phyloP scores from a whole-genome alignment of 2,888 invertebrate genomes.

The Timandra comae region DNA sequence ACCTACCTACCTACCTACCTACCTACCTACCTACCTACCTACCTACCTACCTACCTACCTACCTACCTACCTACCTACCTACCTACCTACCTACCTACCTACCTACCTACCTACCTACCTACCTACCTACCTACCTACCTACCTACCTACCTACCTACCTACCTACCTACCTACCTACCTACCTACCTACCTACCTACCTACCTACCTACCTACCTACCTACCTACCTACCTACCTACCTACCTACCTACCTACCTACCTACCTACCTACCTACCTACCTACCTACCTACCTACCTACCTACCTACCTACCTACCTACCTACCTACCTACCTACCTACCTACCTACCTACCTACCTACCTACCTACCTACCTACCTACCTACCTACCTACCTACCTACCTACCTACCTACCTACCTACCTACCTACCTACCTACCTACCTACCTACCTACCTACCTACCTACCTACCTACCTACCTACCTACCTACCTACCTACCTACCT shows the following conservation, averaged over 20 bases:
- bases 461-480: conserved; percentile 1
- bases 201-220: background rate
- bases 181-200: background rate
- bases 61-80: background rate
- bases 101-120: background rate
- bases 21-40: conserved; percentile 1
- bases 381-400: conserved; percentile 1
- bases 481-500: conserved; percentile 1
- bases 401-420: conserved; percentile 1
- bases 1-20: background rate
- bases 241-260: conserved; percentile 1
- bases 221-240: conserved; percentile 1
- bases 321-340: conserved; percentile 1
- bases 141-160: background rate
- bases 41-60: conserved; percentile 1
- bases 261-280: conserved; percentile 1
- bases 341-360: conserved; percentile 1
- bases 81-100: background rate
- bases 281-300: conserved; percentile 1
- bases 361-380: conserved; percentile 1
- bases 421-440: conserved; percentile 1
- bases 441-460: conserved; percentile 1
- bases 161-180: background rate
- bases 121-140: background rate
- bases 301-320: conserved; percentile 1